These are phyloP conservation scores for Parthenolecanium corni DNA, from an alignment of 2,888 invertebrate species.

Conservation along the genomic window DNA sequence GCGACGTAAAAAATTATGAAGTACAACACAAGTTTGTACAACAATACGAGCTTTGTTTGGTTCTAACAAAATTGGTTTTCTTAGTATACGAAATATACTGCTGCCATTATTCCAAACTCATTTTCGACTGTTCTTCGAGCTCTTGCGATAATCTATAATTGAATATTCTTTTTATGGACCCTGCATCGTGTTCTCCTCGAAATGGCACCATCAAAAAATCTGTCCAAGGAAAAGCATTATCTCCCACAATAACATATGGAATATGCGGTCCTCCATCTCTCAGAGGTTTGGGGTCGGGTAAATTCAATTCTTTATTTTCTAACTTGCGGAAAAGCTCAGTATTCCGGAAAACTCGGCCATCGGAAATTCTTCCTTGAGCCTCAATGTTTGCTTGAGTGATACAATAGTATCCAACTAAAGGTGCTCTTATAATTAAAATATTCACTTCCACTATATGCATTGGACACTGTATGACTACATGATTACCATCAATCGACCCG, in stretches of 20 bases:
- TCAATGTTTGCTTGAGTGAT: neutral
- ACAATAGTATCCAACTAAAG: neutral
- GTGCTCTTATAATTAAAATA: conserved; percentile 3
- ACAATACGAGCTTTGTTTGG: conserved; percentile 17
- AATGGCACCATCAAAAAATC: conserved; percentile 31
- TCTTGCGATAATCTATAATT: conserved; percentile 32
- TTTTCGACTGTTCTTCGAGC: conserved; percentile 31
- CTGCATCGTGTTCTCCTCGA: conserved; percentile 20
- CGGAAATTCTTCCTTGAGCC: neutral
- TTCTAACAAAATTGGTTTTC: conserved; percentile 29
- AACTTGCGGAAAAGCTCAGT: neutral
- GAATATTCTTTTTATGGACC: conserved; percentile 30
- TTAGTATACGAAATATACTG: conserved; percentile 31
- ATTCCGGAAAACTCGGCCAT: conserved; percentile 2
- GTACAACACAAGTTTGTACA: conserved; percentile 21
- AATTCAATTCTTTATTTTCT: neutral
- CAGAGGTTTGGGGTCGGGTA: conserved; percentile 11
- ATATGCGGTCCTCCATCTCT: neutral
- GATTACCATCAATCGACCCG: neutral
- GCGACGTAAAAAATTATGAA: conserved; percentile 29
- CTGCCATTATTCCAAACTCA: conserved; percentile 30
- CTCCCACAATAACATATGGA: conserved; percentile 33
- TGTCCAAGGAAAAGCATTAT: conserved; percentile 34
- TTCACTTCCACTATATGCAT: neutral
- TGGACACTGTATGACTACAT: neutral